phyloP scores from a whole-genome alignment of 2,113 vertebrate genomes.

The Notothenia coriiceps region DNA sequence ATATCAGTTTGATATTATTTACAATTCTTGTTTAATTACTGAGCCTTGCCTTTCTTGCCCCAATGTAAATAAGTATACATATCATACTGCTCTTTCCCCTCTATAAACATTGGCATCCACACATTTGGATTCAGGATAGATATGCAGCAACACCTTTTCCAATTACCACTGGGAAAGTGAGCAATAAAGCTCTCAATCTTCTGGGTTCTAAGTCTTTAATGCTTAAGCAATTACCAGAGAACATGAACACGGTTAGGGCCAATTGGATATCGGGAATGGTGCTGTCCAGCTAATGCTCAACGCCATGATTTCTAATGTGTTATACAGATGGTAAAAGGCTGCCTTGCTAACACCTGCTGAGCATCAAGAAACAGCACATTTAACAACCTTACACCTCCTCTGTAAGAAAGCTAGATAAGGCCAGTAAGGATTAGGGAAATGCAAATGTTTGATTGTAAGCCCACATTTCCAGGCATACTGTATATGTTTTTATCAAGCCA shows the following conservation, averaged over 20 bases:
- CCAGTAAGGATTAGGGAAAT: conserved; percentile 35
- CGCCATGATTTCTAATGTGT: conserved; percentile 33
- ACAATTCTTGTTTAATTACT: conserved; percentile 21
- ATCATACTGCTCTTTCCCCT: not conserved
- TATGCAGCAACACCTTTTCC: not conserved
- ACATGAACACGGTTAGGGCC: conserved; percentile 18
- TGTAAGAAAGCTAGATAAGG: conserved; percentile 15
- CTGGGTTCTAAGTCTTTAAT: not conserved
- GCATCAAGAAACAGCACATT: conserved; percentile 51
- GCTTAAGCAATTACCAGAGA: conserved; percentile 7
- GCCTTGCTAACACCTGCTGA: conserved; percentile 53
- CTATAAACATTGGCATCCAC: not conserved
- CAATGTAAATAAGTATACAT: not conserved
- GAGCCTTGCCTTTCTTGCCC: not conserved
- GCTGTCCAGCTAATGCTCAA: conserved; percentile 38
- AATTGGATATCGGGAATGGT: not conserved
- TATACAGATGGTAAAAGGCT: conserved; percentile 60
- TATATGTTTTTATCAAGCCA: not conserved
- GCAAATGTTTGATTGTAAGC: conserved; percentile 29
- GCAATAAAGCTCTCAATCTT: conserved; percentile 16
- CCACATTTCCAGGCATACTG: not conserved
- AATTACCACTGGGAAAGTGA: conserved; percentile 27
- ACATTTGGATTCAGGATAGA: conserved; percentile 5
- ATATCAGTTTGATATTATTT: conserved; percentile 12
- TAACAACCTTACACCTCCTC: conserved; percentile 57